Conservation (phyloP, 2,797 vertebrate species). For the Parotocinclus haroldoi region DNA sequence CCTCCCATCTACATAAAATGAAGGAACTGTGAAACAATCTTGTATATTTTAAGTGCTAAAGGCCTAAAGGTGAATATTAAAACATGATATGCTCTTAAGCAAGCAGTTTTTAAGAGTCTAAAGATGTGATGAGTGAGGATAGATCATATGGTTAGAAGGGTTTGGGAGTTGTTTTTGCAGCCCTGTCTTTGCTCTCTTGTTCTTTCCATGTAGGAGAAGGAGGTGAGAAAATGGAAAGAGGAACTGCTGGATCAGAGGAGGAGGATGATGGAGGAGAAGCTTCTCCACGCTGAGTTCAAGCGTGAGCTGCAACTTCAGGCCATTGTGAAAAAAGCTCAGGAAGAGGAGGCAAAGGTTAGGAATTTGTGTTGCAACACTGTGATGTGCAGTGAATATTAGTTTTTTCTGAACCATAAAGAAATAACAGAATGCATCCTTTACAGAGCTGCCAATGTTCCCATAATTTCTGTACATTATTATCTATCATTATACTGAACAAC, state of each 20-base stretch:
- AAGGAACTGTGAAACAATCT: slow-evolving; percentile 61
- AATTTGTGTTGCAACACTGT: no score
- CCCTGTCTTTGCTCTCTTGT: not conserved
- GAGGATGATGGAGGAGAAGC: slow-evolving; percentile 96
- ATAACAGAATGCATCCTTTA: no score
- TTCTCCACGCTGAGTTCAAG: slow-evolving; percentile 95
- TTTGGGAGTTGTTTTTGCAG: slow-evolving; percentile 3
- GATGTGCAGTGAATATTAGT: no score
- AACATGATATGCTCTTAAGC: slow-evolving; percentile 47
- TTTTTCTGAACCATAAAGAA: no score
- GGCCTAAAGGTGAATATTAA: slow-evolving; percentile 59
- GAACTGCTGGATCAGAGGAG: slow-evolving; percentile 92
- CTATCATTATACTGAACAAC: no score
- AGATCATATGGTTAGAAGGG: not conserved
- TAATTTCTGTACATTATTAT: no score
- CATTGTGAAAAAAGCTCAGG: slow-evolving; percentile 98
- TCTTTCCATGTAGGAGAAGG: slow-evolving; percentile 81
- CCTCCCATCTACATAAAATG: slow-evolving; percentile 50
- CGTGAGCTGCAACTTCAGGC: slow-evolving; percentile 95
- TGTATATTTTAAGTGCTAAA: slow-evolving; percentile 62
- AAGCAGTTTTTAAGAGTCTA: slow-evolving; percentile 22
- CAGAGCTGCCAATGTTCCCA: no score
- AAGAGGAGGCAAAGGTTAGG: slow-evolving; percentile 93
- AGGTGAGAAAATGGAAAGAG: slow-evolving; percentile 97
- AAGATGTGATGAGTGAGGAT: slow-evolving; percentile 30